Evolutionary conservation across 2,113 vertebrate genomes (phyloP), one percentile per base, ranked within the genome.

Genomic region (Leptosomus discolor): DNA sequence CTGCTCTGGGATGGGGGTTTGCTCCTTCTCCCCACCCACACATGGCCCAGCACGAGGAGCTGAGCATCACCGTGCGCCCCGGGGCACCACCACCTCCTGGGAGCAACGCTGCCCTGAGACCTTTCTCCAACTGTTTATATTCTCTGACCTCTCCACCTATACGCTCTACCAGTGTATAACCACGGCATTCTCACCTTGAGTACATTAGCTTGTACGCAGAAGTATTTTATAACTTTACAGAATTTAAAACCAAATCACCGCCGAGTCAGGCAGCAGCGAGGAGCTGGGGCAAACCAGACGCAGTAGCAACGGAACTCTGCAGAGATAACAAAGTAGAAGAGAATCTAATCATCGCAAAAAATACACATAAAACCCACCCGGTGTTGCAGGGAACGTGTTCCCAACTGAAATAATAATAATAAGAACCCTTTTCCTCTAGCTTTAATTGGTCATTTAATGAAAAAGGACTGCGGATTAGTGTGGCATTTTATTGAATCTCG

Each of bases 381-480:
- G 83, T 0, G 7, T 91, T 86, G 39, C 63, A 8, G 95, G 93
- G 89, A 95, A 58, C 76, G 3, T 20, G 64, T 24, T 92, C 86
- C 91, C 93, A 96, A 96, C 91, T 87, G 95, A 86, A 96, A 96
- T 80, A 95, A 97, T 70, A 92, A 79, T 41, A 92, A 45, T 16
- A 92, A 89, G 56, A 88, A 84, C 64, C 68, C 43, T 85, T 81
- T 95, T 92, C 91, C 94, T 92, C 75, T 16, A 77, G 89, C 89
- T 96, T 94, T 96, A 97, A 96, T 96, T 96, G 95, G 93, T 95
- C 91, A 91, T 87, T 96, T 96, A 96, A 95, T 97, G 95, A 89
- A 94, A 96, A 96, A 91, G 93, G 93, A n/a, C 76, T 91, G 95
- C 3, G 93, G 95, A 92, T 96, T 94, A 95, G 93, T 4, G 73